Evolutionary conservation across 2,888 invertebrate genomes (phyloP), one percentile per base, ranked within the genome.

Genomic region (Trissolcus brochymenae): DNA sequence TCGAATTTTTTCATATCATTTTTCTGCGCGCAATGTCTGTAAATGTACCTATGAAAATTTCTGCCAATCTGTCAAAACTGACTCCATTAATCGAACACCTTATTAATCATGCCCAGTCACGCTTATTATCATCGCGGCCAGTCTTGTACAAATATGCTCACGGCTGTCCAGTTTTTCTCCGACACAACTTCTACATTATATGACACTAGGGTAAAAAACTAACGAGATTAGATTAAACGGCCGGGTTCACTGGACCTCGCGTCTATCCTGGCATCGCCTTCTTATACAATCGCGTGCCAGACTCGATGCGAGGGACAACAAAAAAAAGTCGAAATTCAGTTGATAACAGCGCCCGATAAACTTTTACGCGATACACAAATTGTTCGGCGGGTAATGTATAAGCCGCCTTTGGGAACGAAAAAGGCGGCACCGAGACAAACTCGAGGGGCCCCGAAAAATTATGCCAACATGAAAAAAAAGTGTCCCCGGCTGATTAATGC

Each of bases 181-280:
- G 62, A 74, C 74, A 74, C 74, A 49, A 57, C 74, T 74, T 74
- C 62, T 67, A 74, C 74, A 67, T 74, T 74, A 74, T 74, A 74
- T 74, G 62, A 74, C 74, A 67, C 67, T 61, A 62, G 62, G 57
- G 46, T 62, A 74, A 74, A 74, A 74, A 74, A 57, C 60, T 59
- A 71, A 65, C 59, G 65, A 59, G 55, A 46, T 65, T 60, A 73
- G 73, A 73, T 73, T 70, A 62, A 29, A 29, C 46, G 17, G 13
- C 43, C 61, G 66, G 61, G 72, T 65, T 72, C 72, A 65, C 64
- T 49, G 72, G 71, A 71, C 71, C 59, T 72, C 64, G 57, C 57
- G 59, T 72, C 65, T 72, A 72, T 72, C 72, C 59, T 65, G 59
- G 21, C 59, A 65, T 65, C 65, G 72, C 65, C 49, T 64, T 35